Conservation (phyloP, 2,113 vertebrate genomes). For the Brachypodius melanocephalos region DNA sequence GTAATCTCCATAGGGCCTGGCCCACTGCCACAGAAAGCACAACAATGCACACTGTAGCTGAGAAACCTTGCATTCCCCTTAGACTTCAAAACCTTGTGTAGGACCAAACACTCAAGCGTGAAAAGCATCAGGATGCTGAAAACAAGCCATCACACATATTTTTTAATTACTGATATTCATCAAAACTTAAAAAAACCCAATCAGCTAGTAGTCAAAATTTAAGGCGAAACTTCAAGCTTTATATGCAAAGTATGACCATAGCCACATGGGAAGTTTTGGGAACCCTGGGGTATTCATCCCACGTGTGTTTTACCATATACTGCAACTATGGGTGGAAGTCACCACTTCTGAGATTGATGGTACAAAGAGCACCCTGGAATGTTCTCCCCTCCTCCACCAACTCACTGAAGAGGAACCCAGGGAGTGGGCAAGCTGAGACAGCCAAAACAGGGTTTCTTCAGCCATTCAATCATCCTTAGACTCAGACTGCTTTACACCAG, state of each 20-base stretch:
- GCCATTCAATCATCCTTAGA: neutral
- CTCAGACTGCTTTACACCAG: neutral
- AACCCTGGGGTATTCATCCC: neutral
- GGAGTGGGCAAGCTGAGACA: neutral
- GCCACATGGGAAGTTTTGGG: neutral
- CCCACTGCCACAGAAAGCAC: neutral
- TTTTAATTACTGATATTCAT: neutral
- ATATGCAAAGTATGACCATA: accelerated
- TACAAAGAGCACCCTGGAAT: neutral
- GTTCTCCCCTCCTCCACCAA: neutral
- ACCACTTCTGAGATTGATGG: neutral
- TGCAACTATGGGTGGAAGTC: neutral
- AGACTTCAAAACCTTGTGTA: neutral
- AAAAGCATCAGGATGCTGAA: neutral
- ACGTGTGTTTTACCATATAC: neutral
- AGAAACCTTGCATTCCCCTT: neutral
- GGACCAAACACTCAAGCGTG: neutral
- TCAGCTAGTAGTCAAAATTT: neutral
- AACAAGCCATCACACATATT: neutral
- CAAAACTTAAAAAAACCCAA: neutral
- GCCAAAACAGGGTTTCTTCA: neutral
- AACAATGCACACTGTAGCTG: accelerated
- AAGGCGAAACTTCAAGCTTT: neutral
- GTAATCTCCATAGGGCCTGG: neutral
- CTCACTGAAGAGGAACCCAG: neutral